phyloP scores from a whole-genome alignment of 2,888 invertebrate genomes.

The Oscheius sp. region DNA sequence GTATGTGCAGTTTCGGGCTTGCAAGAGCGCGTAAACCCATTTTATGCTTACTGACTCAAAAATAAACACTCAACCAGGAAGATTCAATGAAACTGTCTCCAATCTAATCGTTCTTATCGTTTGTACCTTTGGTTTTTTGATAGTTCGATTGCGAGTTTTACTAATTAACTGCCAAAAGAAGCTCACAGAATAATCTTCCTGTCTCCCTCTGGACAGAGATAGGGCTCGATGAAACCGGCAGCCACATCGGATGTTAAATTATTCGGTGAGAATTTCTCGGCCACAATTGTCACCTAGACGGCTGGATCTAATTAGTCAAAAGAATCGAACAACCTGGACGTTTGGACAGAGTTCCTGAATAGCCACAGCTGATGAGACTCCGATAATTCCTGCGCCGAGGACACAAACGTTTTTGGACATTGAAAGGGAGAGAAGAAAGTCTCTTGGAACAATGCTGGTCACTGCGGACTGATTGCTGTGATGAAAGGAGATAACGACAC shows the following conservation, averaged over 20 bases:
- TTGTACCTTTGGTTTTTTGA: too few species aligned
- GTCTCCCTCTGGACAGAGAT: slow-evolving; percentile 36
- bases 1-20: neutral
- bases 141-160: too few species aligned
- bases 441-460: too few species aligned
- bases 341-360: slow-evolving; percentile 40
- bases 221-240: slow-evolving; percentile 69
- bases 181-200: neutral
- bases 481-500: too few species aligned
- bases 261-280: slow-evolving; percentile 67
- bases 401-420: slow-evolving; percentile 36
- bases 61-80: too few species aligned
- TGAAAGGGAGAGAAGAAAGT: neutral
- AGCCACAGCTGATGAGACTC: slow-evolving; percentile 43
- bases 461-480: too few species aligned
- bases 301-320: neutral
- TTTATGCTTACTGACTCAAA: too few species aligned
- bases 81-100: too few species aligned
- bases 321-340: slow-evolving; percentile 38
- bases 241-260: slow-evolving; percentile 69
- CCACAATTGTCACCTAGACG: slow-evolving; percentile 65
- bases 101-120: too few species aligned
- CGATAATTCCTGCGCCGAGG: slow-evolving; percentile 57
- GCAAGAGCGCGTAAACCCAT: too few species aligned
- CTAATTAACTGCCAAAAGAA: neutral